Evolutionary conservation across 2,888 invertebrate species (phyloP).

Genomic region (Thelaira solivaga): DNA sequence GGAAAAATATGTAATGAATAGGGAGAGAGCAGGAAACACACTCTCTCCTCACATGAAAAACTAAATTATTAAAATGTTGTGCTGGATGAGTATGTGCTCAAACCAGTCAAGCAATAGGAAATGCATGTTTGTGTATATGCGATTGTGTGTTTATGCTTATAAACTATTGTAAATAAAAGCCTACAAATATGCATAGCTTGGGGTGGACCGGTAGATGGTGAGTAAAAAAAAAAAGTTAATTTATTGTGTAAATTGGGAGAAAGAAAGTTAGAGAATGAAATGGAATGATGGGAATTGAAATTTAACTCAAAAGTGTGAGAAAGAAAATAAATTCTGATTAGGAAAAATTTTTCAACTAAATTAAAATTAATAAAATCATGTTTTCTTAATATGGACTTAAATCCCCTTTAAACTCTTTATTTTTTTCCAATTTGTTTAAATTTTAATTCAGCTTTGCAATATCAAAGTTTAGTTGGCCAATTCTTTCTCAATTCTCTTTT

Average conservation of each 20-base stretch:
- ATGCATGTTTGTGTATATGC: too few relatives aligned
- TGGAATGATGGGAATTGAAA: conserved; percentile 43
- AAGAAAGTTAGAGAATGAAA: conserved; percentile 1
- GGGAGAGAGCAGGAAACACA: conserved; percentile 9
- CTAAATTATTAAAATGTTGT: background rate
- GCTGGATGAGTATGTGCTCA: conserved; percentile 31
- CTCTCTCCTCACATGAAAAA: background rate
- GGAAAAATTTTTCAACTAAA: background rate
- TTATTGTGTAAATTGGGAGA: conserved; percentile 1
- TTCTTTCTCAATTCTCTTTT: too few relatives aligned
- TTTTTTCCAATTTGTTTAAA: too few relatives aligned
- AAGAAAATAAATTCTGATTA: background rate
- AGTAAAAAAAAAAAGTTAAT: conserved; percentile 3
- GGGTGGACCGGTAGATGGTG: background rate
- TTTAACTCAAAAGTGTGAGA: background rate
- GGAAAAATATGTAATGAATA: background rate
- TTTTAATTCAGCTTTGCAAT: too few relatives aligned
- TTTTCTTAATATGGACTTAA: too few relatives aligned
- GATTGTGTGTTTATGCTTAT: too few relatives aligned
- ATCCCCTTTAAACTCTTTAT: too few relatives aligned
- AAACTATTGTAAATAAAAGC: conserved; percentile 13
- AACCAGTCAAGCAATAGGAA: background rate
- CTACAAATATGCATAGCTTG: conserved; percentile 10
- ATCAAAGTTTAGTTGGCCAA: too few relatives aligned
- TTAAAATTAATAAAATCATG: too few relatives aligned